Percentiles rank a stretch among this genome's conserved stretches.
phyloP scores from a whole-genome alignment of 2,797 vertebrate species.

The Clarias platycephalus region DNA sequence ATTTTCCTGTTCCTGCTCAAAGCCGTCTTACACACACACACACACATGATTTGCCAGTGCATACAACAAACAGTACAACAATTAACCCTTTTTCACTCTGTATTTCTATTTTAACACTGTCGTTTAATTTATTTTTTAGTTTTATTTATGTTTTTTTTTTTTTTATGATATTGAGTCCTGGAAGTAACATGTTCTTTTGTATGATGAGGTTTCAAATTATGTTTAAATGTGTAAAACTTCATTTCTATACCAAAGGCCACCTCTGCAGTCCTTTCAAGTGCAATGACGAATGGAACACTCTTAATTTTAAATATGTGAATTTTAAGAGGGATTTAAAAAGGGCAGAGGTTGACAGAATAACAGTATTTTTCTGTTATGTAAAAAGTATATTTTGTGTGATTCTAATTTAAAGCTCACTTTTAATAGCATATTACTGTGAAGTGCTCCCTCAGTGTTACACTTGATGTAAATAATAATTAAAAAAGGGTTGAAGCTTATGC shows the following conservation, averaged over 20 bases:
- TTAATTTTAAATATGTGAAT: slow-evolving; percentile 78
- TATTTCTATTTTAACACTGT: slow-evolving; percentile 43
- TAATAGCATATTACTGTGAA: slow-evolving; percentile 97
- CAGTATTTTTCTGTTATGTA: slow-evolving; percentile 85
- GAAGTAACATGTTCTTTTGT: slow-evolving; percentile 56
- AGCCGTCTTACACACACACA: slow-evolving; percentile 8
- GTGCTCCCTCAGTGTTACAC: slow-evolving; percentile 96
- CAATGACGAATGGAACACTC: slow-evolving; percentile 75
- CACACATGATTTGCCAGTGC: neutral
- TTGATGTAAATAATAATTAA: slow-evolving; percentile 98
- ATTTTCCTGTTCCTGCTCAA: slow-evolving; percentile 25
- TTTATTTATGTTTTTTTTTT: slow-evolving; percentile 59
- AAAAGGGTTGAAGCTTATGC: slow-evolving; percentile 69
- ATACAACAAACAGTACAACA: neutral
- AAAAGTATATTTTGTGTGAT: slow-evolving; percentile 92
- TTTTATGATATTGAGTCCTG: slow-evolving; percentile 55
- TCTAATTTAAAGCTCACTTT: slow-evolving; percentile 97
- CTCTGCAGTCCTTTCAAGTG: slow-evolving; percentile 76
- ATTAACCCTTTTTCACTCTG: slow-evolving; percentile 24
- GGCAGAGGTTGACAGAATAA: slow-evolving; percentile 79
- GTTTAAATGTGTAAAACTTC: slow-evolving; percentile 57
- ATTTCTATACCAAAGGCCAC: slow-evolving; percentile 82
- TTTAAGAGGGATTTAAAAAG: slow-evolving; percentile 77
- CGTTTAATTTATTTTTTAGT: slow-evolving; percentile 65
- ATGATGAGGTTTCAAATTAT: slow-evolving; percentile 64